These are phyloP conservation scores for Idaea dimidiata DNA, from an alignment of 2,888 invertebrate species.

Conservation along the genomic window DNA sequence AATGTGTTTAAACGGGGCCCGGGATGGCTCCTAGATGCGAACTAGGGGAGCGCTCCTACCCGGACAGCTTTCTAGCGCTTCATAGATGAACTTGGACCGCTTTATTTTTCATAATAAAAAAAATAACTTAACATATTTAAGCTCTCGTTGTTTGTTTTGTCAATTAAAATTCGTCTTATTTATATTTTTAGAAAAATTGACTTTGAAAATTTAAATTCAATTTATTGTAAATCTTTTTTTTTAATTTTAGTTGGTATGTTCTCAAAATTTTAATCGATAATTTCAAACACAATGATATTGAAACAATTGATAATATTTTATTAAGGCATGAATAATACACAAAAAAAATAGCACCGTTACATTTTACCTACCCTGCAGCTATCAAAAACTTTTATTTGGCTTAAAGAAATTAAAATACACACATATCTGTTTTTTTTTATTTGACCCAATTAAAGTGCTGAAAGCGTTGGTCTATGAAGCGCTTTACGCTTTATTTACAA, in stretches of 20 bases:
- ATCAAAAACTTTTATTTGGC: no score
- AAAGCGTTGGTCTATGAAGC: slow-evolving; percentile 56
- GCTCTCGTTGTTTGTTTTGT: no score
- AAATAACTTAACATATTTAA: background rate
- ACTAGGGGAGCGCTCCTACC: slow-evolving; percentile 49
- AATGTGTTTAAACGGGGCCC: slow-evolving; percentile 62
- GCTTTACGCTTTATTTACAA: slow-evolving; percentile 51
- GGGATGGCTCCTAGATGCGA: slow-evolving; percentile 58
- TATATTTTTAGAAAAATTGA: no score
- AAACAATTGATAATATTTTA: no score
- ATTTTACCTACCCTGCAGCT: no score
- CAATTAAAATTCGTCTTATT: background rate
- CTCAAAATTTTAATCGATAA: no score
- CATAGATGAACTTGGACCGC: slow-evolving; percentile 37
- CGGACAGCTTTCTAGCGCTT: slow-evolving; percentile 50
- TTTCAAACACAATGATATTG: no score
- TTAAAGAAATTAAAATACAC: background rate
- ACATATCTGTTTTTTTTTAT: background rate
- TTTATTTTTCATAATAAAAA: slow-evolving; percentile 7
- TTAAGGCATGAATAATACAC: no score
- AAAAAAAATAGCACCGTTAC: no score
- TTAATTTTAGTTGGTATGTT: no score
- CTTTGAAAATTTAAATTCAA: no score
- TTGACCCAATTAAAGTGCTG: background rate
- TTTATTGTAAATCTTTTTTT: no score